Evolutionary conservation across 1,140 invertebrate genomes (phyloP), one percentile per base, ranked within the genome.

Genomic region (Lordiphosa clarofinis): DNA sequence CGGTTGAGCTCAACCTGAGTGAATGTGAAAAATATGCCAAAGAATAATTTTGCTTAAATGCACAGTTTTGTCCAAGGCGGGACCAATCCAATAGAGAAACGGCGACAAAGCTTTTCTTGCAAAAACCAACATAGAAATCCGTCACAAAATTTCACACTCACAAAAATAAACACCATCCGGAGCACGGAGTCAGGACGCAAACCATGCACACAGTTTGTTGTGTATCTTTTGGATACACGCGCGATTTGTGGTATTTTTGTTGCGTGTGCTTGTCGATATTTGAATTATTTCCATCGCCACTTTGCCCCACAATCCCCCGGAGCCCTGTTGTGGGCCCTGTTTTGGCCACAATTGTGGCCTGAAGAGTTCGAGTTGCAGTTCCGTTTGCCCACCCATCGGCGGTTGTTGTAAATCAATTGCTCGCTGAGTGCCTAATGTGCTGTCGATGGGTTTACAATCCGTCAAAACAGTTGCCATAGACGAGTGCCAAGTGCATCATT

Each of bases 391-490:
- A 31, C 24, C 42, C 43, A 53, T 58, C 31, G 28, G 42, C 56
- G 46, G 50, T 61, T 69, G 64, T 69, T 70, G 61, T 69, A 65
- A 81, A 71, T 71, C 76, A 75, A 81, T 82, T 75, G 72, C 58
- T 56, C 58, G 71, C 58, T 64, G 72, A 82, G 67, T 72, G 76
- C 67, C 72, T 67, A 73, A 82, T 82, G 59, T 68, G 76, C 76
- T 82, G 76, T 75, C 76, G 76, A 82, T 82, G 73, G 78, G 67
- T 82, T 82, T 82, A 82, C 76, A 82, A 69, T 82, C 76, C 72
- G 76, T 82, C 76, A 82, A 82, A 81, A 82, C 75, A 75, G 59
- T 75, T 67, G 47, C 59, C 66, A 69, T 42, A 61, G 55, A 57
- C 52, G 36, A 33, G 36, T 19, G 42, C 33, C 28, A 47, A 73